Base-by-base conservation (phyloP, 2,113 vertebrate species). In the Penelope pileata region DNA sequence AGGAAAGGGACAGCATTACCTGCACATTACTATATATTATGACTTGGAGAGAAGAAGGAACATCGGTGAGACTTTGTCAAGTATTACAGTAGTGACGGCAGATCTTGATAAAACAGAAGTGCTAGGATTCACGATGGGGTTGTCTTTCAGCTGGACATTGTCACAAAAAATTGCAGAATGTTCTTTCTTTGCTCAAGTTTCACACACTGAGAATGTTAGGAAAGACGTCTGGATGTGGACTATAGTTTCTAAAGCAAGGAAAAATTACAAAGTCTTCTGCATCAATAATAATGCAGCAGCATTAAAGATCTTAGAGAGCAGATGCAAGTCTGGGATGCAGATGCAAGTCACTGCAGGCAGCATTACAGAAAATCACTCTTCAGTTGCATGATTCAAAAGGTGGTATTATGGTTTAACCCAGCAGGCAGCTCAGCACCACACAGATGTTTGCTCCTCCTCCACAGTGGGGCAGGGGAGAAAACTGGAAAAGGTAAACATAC, bases 361-460 rank as follows among this genome's bases (percentile, higher is more conserved):
- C 16, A 60, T 50, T 78, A 13, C 2, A 32, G 30, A 29, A 89
- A 87, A 67, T 38, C 16, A 60, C 67, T 24, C 17, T 69, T 94
- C 16, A 26, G 3, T 75, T 60, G 12, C 0, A 1, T 30, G 7
- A 17, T 64, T 22, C 53, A 34, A 22, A 68, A 16, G 2, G 1
- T 62, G 13, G 18, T 58, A 19, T 22, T 58, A 32, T 58, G 56
- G 19, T 58, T 58, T 58, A 58, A 58, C 32, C n/a, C 32, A 58
- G 56, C 56, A 34, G 56, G 32, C 56, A 58, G 32, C 56, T 58
- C 56, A 58, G 32, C 32, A 34, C 19, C 32, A 58, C 32, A 58
- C 19, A 21, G 32, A 21, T 10, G 5, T n/a, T 58, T n/a, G 18
- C 17, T 58, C 32, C 21, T n/a, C 56, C n/a, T 12, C 56, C 32